These are phyloP conservation scores for Bufo bufo DNA, from an alignment of 2,113 vertebrate species.

Conservation along the genomic window DNA sequence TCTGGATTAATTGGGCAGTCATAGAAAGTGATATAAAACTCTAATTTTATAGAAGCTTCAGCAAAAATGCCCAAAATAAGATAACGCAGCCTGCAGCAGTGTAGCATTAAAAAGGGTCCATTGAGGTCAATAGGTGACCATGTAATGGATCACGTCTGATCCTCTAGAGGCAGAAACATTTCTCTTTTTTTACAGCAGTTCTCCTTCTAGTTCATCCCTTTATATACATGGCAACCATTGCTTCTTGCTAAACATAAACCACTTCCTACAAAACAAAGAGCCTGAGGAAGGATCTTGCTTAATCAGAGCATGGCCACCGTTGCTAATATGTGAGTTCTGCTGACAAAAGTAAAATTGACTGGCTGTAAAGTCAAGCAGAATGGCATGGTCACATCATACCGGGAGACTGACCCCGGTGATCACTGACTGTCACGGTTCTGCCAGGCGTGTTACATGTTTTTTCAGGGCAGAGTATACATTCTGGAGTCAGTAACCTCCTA, in stretches of 20 bases:
- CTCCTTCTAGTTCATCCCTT: not conserved
- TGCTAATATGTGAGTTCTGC: not conserved
- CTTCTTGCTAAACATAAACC: not conserved
- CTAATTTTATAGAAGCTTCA: no score
- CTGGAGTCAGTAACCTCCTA: slow-evolving; percentile 33
- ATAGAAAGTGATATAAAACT: no score
- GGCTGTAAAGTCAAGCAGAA: not conserved
- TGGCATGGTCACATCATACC: not conserved
- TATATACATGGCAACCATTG: not conserved
- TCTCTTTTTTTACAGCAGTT: no score
- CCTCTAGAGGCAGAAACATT: no score
- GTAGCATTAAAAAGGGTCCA: no score
- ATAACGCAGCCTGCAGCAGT: no score
- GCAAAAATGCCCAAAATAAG: no score
- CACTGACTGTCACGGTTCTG: slow-evolving; percentile 1
- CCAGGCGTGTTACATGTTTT: slow-evolving; percentile 40
- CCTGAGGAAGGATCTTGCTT: not conserved
- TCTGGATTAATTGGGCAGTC: not conserved
- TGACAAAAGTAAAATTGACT: not conserved
- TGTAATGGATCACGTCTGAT: no score
- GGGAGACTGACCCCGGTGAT: slow-evolving; percentile 10
- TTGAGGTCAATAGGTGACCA: no score
- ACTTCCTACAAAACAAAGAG: not conserved
- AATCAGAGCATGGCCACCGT: not conserved
- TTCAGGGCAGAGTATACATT: slow-evolving; percentile 24